Percentiles rank a stretch among this genome's conserved stretches.
phyloP scores from a whole-genome alignment of 2,888 invertebrate species.

The Petrolisthes manimaculis region DNA sequence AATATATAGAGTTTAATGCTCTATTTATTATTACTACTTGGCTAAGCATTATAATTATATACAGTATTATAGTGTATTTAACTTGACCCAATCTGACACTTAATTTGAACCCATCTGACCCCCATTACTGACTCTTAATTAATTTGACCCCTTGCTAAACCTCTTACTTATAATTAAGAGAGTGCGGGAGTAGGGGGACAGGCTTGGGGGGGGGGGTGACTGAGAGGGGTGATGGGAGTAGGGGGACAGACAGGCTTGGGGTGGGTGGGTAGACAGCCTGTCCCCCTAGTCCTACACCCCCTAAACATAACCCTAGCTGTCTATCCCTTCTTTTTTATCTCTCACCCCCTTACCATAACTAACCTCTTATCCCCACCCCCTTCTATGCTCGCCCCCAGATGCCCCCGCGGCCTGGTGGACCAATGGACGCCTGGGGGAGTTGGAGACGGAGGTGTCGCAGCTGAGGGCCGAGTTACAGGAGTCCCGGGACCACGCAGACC shows the following conservation, averaged over 20 bases:
- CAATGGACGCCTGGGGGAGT: conserved; percentile 38
- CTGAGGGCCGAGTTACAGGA: conserved; percentile 62
- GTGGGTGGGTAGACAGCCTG: neutral
- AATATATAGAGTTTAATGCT: no score
- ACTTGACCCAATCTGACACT: no score
- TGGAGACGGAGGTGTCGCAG: conserved; percentile 45
- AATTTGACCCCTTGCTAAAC: neutral
- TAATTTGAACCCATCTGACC: no score
- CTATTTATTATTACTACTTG: no score
- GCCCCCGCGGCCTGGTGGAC: conserved; percentile 28
- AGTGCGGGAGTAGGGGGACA: neutral
- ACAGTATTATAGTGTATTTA: no score
- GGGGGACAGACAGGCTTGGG: neutral
- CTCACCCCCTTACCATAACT: no score
- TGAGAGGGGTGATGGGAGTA: neutral
- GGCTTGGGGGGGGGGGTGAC: neutral
- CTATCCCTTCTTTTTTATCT: no score
- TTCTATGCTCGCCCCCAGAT: conserved; percentile 29
- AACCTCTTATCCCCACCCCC: no score
- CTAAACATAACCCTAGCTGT: no score
- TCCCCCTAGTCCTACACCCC: no score
- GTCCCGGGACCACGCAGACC: conserved; percentile 63
- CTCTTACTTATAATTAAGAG: neutral
- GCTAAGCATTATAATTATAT: no score
- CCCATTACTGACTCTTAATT: no score